Conservation (phyloP, 2,888 invertebrate species). For the Platycheirus rosarum region DNA sequence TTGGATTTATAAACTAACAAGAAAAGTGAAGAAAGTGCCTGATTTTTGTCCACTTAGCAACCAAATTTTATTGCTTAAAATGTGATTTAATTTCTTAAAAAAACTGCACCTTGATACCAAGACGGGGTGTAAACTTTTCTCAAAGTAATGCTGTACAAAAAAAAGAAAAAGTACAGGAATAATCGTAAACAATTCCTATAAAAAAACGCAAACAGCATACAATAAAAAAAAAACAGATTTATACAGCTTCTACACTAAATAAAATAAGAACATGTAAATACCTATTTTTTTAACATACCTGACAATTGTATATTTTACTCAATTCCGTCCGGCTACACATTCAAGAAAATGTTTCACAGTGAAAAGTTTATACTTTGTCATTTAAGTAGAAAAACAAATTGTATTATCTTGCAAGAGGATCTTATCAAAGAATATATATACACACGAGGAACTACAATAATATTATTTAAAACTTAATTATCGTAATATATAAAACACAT, state of each 20-base stretch:
- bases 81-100: slow-evolving; percentile 38
- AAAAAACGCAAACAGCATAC: slow-evolving; percentile 59
- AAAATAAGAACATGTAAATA: slow-evolving; percentile 55
- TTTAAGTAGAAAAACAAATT: slow-evolving; percentile 12
- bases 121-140: slow-evolving; percentile 63
- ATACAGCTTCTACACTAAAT: slow-evolving; percentile 54
- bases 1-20: slow-evolving; percentile 8
- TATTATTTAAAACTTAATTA: slow-evolving; percentile 36
- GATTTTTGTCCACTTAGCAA: slow-evolving; percentile 58
- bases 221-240: slow-evolving; percentile 57
- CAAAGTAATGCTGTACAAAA: slow-evolving; percentile 30
- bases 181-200: slow-evolving; percentile 54
- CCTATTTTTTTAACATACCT: slow-evolving; percentile 63
- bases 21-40: slow-evolving; percentile 66
- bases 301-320: slow-evolving; percentile 68
- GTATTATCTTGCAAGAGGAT: slow-evolving; percentile 4
- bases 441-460: slow-evolving; percentile 15
- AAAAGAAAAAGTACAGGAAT: slow-evolving; percentile 40
- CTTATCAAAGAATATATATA: slow-evolving; percentile 51
- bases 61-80: slow-evolving; percentile 48
- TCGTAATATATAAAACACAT: slow-evolving; percentile 40
- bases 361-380: slow-evolving; percentile 59
- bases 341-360: slow-evolving; percentile 49
- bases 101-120: slow-evolving; percentile 25
- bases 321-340: slow-evolving; percentile 71